Conservation (phyloP, 1,140 invertebrate genomes). For the Calliphora vicina region DNA sequence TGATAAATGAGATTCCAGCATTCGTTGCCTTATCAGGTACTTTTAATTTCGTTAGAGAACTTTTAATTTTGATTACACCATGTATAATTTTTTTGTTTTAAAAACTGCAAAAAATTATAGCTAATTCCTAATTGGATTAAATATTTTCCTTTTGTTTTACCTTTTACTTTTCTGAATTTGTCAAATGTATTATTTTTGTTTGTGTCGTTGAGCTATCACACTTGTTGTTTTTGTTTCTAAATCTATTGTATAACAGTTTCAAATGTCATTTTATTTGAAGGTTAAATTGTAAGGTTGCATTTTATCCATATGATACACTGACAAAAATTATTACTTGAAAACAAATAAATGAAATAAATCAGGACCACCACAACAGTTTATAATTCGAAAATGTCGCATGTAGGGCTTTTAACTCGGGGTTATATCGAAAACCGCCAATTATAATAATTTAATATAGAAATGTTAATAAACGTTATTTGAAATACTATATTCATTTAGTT, state of each 20-base stretch:
- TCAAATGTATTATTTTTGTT: neutral
- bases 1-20: neutral
- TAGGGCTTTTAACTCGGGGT: too few species aligned
- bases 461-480: too few species aligned
- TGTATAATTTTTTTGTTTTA: neutral
- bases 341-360: too few species aligned
- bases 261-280: neutral
- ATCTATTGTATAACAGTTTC: neutral
- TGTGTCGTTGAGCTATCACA: neutral
- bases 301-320: neutral
- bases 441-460: too few species aligned
- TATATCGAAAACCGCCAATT: too few species aligned
- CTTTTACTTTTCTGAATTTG: neutral
- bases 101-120: neutral
- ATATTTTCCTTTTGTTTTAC: neutral
- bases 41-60: neutral
- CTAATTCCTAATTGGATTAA: neutral
- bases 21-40: neutral
- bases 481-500: too few species aligned
- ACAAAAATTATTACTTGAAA: neutral
- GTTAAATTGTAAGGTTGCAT: neutral
- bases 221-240: slow-evolving; percentile 9
- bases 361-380: too few species aligned
- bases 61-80: neutral
- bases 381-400: too few species aligned